Base-by-base conservation (phyloP, 2,797 vertebrate genomes). In the Lithobates pipiens region DNA sequence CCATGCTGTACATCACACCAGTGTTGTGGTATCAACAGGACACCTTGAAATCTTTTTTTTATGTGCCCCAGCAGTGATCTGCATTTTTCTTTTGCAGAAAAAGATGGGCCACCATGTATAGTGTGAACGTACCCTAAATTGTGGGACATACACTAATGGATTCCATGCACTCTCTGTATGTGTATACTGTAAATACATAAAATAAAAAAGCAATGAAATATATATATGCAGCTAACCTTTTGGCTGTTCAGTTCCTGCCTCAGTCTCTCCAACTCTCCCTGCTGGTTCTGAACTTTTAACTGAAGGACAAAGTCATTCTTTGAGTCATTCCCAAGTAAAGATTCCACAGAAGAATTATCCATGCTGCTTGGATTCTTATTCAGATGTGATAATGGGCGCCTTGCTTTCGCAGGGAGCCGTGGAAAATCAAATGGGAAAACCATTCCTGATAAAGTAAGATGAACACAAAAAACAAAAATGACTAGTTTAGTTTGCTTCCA, bases 391-490 rank as follows among this genome's bases (percentile, higher is more conserved):
- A 96, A 90, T 0, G 95, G 96, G 78, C 91, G 95, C 86, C 92
- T 96, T 1, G 93, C 85, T 86, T 96, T 96, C 1, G 95, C 89
- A 0, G 96, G 87, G 85, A 92, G 69, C 18, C 96, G 96, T 76
- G 92, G 95, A 85, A 98, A 97, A 88, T 99, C 98, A 3, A 98
- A 98, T 3, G 94, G 91, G 90, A 98, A 98, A 0, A 96, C 93
- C 3, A 96, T 96, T 82, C 96, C 94, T 8, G 94, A 29, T 10
- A 32, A 77, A n/a, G 25, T 6, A 57, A 44, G 21, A 57, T 57
- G 21, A 57, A 18, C 50, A 46, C 44, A 46, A 46, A 61, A 2
- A 61, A 23, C 10, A 61, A 57, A 57, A 23, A 8, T 23, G 18
- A 23, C 6, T 23, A 23, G 7, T 61, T 61, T 23, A 6, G 2